A percentile compares a stretch with the other conserved stretches of the same genome.
These are phyloP conservation scores for Probosciger aterrimus DNA, from an alignment of 2,113 vertebrate genomes.

Conservation along the genomic window DNA sequence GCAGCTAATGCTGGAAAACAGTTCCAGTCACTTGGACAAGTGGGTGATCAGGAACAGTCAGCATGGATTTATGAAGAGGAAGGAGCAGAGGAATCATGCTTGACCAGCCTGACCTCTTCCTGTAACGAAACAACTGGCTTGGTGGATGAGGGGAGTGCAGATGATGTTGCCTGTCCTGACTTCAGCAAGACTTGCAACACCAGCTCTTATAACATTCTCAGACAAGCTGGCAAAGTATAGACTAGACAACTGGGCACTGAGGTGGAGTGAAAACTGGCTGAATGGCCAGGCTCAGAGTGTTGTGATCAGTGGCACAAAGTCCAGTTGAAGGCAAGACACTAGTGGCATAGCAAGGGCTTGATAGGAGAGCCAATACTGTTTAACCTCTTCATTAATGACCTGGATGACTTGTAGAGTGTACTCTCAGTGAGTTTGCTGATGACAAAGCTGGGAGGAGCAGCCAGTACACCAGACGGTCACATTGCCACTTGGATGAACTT, in stretches of 20 bases:
- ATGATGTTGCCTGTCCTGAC: neutral
- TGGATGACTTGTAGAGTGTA: neutral
- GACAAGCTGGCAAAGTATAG: neutral
- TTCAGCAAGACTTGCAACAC: neutral
- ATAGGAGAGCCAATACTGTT: accelerated
- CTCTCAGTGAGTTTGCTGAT: neutral
- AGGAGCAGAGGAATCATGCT: neutral
- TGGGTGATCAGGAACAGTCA: neutral
- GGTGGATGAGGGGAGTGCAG: neutral
- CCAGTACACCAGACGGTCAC: neutral
- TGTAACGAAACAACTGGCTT: neutral
- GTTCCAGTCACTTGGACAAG: neutral
- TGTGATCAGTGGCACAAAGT: neutral
- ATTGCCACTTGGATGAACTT: neutral
- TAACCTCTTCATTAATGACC: neutral
- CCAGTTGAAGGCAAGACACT: neutral
- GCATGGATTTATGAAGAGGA: neutral
- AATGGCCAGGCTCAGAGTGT: neutral
- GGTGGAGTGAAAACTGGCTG: neutral
- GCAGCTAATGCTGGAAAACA: neutral
- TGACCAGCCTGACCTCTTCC: neutral
- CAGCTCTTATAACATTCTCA: neutral
- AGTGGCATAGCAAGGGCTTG: too few relatives aligned
- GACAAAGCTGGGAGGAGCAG: neutral
- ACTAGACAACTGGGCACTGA: neutral